Evolutionary conservation across 2,113 vertebrate species (phyloP).

Genomic region (Bombycilla garrulus): DNA sequence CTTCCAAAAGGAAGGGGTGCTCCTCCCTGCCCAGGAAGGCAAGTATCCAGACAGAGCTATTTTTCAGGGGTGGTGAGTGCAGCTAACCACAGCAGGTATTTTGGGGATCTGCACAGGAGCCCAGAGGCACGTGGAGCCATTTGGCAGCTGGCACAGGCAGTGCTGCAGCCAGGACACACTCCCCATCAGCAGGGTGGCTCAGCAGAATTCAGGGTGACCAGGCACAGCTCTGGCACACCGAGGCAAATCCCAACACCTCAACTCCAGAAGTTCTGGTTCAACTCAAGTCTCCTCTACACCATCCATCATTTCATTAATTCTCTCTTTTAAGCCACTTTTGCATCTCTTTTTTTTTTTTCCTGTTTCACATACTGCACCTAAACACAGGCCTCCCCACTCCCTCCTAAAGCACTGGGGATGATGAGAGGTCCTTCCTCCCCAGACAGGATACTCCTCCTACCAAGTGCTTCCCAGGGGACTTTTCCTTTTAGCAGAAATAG

Average conservation of each 20-base stretch:
- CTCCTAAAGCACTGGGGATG: not conserved
- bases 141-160: not conserved
- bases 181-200: not conserved
- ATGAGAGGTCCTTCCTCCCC: not conserved
- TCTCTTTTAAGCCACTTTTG: not conserved
- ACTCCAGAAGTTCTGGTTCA: not conserved
- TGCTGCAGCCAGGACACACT: not conserved
- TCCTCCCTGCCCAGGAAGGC: not conserved
- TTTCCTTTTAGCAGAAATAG: conserved; percentile 6
- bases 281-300: not conserved
- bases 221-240: not conserved
- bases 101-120: not conserved
- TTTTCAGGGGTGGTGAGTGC: not conserved
- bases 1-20: not conserved
- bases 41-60: not conserved
- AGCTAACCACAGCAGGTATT: not conserved
- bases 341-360: not conserved
- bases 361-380: not conserved
- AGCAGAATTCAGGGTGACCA: not conserved
- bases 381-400: not conserved
- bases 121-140: not conserved
- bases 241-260: not conserved
- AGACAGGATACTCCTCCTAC: not conserved
- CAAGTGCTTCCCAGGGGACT: conserved; percentile 3
- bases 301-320: not conserved